These are phyloP conservation scores for Cirrhinus mrigala DNA, from an alignment of 2,797 vertebrate species.

Conservation along the genomic window DNA sequence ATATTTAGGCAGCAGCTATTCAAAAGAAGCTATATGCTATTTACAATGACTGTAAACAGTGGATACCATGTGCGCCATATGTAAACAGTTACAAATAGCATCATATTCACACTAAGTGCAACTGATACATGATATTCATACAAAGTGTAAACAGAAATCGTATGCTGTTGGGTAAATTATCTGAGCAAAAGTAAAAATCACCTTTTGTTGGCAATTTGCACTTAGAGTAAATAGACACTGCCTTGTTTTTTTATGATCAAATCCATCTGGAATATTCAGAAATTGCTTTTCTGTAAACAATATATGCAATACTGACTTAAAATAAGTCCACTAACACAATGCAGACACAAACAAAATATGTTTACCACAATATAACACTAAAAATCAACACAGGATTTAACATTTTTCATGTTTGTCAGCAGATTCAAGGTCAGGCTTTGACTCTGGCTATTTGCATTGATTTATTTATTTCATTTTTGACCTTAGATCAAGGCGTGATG, in stretches of 20 bases:
- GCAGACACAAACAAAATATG: background rate
- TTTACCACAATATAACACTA: background rate
- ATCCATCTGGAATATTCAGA: background rate
- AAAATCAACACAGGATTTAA: background rate
- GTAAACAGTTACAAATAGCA: background rate
- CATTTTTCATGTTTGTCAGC: background rate
- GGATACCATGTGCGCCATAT: background rate
- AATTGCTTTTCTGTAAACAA: background rate
- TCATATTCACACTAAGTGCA: background rate
- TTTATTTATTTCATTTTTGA: constrained; percentile 2
- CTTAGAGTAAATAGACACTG: background rate
- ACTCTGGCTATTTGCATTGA: constrained; percentile 3
- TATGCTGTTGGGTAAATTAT: background rate
- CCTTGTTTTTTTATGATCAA: background rate
- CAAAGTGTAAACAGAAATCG: background rate
- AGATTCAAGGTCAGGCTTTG: constrained; percentile 30
- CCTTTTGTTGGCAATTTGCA: background rate
- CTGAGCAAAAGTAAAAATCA: background rate
- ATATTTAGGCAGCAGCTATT: background rate
- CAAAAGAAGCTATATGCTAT: background rate
- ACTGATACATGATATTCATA: constrained; percentile 1
- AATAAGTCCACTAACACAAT: background rate
- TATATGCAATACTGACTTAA: background rate
- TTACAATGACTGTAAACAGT: background rate
- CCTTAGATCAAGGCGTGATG: constrained; percentile 22